A percentile compares a stretch with the other conserved stretches of the same genome.
Evolutionary conservation across 2,113 vertebrate species (phyloP).

Genomic region (Diadophis punctatus): DNA sequence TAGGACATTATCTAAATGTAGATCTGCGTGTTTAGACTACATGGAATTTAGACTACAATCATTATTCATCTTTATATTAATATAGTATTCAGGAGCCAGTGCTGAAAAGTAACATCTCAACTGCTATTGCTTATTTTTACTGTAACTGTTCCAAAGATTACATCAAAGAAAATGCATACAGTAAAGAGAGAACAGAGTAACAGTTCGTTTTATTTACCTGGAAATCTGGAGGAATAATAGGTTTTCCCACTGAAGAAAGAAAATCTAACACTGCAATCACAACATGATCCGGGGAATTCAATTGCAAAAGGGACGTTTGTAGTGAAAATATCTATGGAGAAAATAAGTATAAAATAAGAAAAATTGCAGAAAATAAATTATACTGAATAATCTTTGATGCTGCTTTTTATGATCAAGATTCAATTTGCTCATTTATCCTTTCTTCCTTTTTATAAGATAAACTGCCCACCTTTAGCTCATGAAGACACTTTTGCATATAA

Average conservation of each 20-base stretch:
- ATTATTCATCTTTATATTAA: background rate
- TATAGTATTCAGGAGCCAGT: background rate
- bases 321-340: slow-evolving; percentile 72
- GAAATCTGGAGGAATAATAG: slow-evolving; percentile 73
- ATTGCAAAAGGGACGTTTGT: slow-evolving; percentile 72
- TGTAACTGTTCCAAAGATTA: background rate
- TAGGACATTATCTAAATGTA: background rate
- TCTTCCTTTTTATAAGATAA: background rate
- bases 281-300: slow-evolving; percentile 72
- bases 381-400: background rate
- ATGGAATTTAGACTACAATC: background rate
- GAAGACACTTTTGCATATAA: background rate
- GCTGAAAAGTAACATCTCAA: background rate
- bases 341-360: background rate
- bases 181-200: background rate
- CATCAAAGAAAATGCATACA: background rate
- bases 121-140: background rate
- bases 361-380: background rate
- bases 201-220: slow-evolving; percentile 72
- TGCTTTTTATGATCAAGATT: background rate
- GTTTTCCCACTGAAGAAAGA: slow-evolving; percentile 79
- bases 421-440: background rate
- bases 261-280: slow-evolving; percentile 77
- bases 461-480: background rate
- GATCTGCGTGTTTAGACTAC: background rate